These are phyloP conservation scores for Torymus aiolomorphi DNA, from an alignment of 2,888 invertebrate species.

Conservation along the genomic window DNA sequence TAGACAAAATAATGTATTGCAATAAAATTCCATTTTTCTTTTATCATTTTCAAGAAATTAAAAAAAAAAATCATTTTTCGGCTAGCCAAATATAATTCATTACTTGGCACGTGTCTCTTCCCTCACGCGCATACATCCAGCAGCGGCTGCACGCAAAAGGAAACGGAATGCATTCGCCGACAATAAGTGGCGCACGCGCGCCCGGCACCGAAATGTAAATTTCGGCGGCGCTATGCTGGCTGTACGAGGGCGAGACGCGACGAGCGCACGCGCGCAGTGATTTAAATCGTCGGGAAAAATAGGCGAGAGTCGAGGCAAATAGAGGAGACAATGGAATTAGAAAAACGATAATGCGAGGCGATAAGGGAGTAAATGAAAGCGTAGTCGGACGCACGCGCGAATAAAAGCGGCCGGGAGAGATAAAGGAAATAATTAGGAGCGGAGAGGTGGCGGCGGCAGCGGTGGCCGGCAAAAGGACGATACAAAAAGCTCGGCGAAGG, in stretches of 20 bases:
- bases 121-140: background rate
- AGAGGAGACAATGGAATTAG: conserved; percentile 28
- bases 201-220: no score
- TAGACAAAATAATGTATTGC: no score
- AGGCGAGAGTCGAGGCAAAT: background rate
- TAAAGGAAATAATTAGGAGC: conserved; percentile 50
- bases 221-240: no score
- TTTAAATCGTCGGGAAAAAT: background rate
- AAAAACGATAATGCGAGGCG: conserved; percentile 37
- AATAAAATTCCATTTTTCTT: no score
- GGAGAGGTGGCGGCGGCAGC: background rate
- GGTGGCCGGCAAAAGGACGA: background rate
- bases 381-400: background rate
- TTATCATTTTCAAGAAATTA: no score
- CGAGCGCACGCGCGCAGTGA: no score
- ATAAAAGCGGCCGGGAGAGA: conserved; percentile 24
- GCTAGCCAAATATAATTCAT: no score
- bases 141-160: conserved; percentile 1
- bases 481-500: conserved; percentile 4
- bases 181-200: no score
- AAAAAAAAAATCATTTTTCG: no score
- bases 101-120: no score
- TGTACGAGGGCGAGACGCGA: no score
- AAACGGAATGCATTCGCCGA: no score
- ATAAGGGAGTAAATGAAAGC: conserved; percentile 46